Evolutionary conservation across 2,888 invertebrate genomes (phyloP).

Genomic region (Cheiracanthium punctorium): DNA sequence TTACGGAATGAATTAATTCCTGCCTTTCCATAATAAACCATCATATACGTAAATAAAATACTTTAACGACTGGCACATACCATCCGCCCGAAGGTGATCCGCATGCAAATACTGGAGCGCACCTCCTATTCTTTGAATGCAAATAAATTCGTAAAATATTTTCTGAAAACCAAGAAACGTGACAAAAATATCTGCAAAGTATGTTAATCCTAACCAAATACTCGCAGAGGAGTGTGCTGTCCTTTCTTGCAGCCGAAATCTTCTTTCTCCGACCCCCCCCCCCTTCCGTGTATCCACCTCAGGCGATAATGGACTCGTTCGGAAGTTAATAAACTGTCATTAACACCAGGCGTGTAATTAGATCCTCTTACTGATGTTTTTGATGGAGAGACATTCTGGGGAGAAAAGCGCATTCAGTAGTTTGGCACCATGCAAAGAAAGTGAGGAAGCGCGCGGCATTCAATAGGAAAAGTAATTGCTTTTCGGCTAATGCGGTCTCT

Average conservation of each 20-base stretch:
- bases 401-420: not conserved
- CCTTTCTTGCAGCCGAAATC: not conserved
- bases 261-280: not conserved
- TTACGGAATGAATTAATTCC: too few relatives aligned
- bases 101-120: too few relatives aligned
- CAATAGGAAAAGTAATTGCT: conserved; percentile 11
- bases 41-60: too few relatives aligned
- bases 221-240: not conserved
- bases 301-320: not conserved
- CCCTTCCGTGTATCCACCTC: not conserved
- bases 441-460: not conserved
- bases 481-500: not conserved
- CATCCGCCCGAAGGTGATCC: too few relatives aligned
- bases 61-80: not conserved
- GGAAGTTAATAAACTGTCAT: conserved; percentile 26
- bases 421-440: not conserved
- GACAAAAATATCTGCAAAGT: not conserved
- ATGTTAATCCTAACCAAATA: not conserved
- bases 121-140: too few relatives aligned
- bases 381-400: not conserved
- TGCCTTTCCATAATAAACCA: too few relatives aligned
- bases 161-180: too few relatives aligned
- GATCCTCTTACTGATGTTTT: not conserved
- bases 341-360: conserved; percentile 13
- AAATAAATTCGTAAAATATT: too few relatives aligned